These are phyloP conservation scores for Meloidogyne hapla DNA, from an alignment of 1,140 invertebrate genomes.

Conservation along the genomic window DNA sequence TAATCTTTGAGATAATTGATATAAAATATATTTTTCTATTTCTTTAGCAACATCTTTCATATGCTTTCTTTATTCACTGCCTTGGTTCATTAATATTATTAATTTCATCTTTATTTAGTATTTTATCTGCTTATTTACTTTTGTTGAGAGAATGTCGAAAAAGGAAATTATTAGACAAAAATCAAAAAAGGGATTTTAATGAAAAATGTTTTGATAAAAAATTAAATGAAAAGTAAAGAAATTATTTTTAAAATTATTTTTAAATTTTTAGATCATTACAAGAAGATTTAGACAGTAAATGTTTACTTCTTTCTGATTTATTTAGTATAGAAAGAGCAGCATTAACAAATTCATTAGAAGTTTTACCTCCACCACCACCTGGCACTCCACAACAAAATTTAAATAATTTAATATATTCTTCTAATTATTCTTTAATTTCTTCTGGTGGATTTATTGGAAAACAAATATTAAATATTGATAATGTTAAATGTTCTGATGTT, in stretches of 20 bases:
- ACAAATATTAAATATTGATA: background rate
- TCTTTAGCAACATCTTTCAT: conserved; percentile 52
- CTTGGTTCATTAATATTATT: conserved; percentile 47
- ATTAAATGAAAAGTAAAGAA: conserved; percentile 29
- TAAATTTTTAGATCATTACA: too few relatives aligned
- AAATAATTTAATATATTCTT: background rate
- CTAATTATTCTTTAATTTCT: background rate
- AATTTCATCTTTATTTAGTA: conserved; percentile 39
- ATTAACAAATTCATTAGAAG: background rate
- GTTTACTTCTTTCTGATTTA: conserved; percentile 6
- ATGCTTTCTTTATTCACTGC: conserved; percentile 53
- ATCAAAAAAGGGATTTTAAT: conserved; percentile 1
- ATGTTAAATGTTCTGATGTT: background rate
- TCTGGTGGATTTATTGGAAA: too few relatives aligned
- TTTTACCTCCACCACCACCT: background rate
- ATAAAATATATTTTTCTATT: background rate
- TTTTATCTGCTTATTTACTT: conserved; percentile 45
- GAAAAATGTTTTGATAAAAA: background rate
- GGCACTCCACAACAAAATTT: background rate
- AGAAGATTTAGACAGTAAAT: background rate
- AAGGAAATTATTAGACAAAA: conserved; percentile 34
- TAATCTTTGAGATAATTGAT: background rate
- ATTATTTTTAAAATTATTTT: too few relatives aligned
- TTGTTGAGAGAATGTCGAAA: conserved; percentile 27
- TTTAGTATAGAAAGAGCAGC: background rate